Evolutionary conservation across 2,113 vertebrate genomes (phyloP), one percentile per base, ranked within the genome.

Genomic region (Cnemophilus loriae): DNA sequence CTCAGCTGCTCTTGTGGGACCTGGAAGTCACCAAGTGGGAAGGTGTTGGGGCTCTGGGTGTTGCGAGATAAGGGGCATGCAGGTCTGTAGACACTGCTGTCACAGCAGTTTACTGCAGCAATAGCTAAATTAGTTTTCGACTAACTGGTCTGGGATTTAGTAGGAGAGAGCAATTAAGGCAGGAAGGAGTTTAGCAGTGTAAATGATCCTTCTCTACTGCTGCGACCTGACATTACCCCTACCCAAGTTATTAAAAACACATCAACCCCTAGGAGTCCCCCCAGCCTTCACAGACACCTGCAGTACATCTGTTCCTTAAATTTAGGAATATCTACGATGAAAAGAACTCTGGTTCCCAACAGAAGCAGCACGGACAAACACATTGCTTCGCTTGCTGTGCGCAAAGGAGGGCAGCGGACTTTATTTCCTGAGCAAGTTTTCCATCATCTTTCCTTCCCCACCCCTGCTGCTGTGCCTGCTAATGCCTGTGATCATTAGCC

Each of bases 131-230:
- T 88, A 76, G 35, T 83, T 93, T 94, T 83, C 70, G 65, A 33
- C 75, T 93, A 89, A 87, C 91, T 59, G 82, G 42, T 53, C 71
- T 94, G 90, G 92, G 92, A 90, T 93, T 94, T 83, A 92, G 79
- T 27, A 61, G 55, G 50, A 80, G 74, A 88, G 19, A 90, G 67
- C 75, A 94, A 95, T 95, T 94, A 95, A 80, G 42, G 57, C 44
- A 91, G 75, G 67, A 90, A 61, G 59, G 70, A 93, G 32, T 83
- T 94, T 69, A 69, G 46, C 50, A 55, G 59, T 57, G 28, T 83
- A 93, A 95, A 94, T 53, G 44, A 88, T 91, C 63, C 70, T 53
- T 80, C 59, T 85, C 53, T 80, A 46, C 59, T 83, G 55, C 71
- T 86, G 75, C 10, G 18, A 86, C 79, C 92, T 86, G 56, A 53